Base-by-base conservation (phyloP, 2,888 invertebrate species). In the Exocentrus adspersus region DNA sequence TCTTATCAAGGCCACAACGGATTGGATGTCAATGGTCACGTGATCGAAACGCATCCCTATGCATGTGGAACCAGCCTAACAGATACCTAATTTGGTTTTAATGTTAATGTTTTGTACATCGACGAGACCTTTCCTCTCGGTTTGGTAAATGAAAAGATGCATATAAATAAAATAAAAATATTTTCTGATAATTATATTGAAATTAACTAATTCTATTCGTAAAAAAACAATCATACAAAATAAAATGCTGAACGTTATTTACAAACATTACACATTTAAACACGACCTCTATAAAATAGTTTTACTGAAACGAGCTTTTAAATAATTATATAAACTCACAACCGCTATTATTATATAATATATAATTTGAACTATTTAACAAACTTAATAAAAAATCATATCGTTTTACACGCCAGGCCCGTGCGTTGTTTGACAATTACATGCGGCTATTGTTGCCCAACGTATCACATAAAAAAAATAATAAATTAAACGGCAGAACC, bases 151-250 rank as follows among this genome's bases (percentile, higher is more conserved):
- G n/a, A n/a, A n/a, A n/a, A n/a, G n/a, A n/a, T n/a, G n/a, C n/a
- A n/a, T n/a, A n/a, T n/a, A 37, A 37, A 12, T 12, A 37, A 37
- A 37, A 37, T 14, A 1, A 12, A 9, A n/a, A 14, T n/a, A 43
- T 43, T 28, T 42, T 30, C 45, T 1, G 6, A 28, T 30, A 54
- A 54, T 43, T 54, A 54, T 54, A 54, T 57, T 57, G 46, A 46
- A 57, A 57, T 46, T 46, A 46, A 50, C n/a, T 51, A 60, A 43
- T 28, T 28, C 42, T 32, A 59, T 59, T 51, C 50, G 37, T 59
- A 59, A 59, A 59, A 37, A 50, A 50, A 30, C 41, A 50, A 42
- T 51, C 51, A 28, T 59, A 59, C 43, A 60, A 60, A 60, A 60
- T 16, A 50, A 60, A 60, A 43, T 60, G 32, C 60, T 45, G n/a